Conservation (phyloP, 2,113 vertebrate genomes). For the Romanogobio albipinnatus region DNA sequence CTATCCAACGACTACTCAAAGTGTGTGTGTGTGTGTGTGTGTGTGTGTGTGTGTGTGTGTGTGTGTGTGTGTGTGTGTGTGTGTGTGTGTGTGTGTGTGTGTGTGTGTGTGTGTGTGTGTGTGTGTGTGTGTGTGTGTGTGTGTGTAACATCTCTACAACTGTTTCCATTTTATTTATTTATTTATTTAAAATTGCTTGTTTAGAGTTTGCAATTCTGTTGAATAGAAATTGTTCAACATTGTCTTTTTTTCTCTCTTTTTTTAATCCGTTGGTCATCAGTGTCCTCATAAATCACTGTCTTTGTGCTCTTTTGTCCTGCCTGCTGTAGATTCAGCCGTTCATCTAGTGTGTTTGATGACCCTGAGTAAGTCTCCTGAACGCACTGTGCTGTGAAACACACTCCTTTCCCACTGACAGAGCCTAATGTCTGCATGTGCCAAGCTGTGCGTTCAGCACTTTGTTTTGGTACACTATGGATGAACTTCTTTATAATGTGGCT, state of each 20-base stretch:
- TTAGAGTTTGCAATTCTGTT: neutral
- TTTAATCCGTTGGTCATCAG: slow-evolving; percentile 18
- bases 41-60: no score
- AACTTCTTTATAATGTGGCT: neutral
- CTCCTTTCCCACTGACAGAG: neutral
- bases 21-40: no score
- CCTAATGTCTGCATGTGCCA: slow-evolving; percentile 46
- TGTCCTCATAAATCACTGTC: slow-evolving; percentile 33
- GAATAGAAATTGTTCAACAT: neutral
- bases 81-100: no score
- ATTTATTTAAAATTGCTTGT: neutral
- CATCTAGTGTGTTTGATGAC: slow-evolving; percentile 92
- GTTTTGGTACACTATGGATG: neutral
- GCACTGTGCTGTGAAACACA: neutral
- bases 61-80: no score
- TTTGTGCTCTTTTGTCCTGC: slow-evolving; percentile 72
- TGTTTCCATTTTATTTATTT: neutral
- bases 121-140: no score
- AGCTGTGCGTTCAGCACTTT: neutral
- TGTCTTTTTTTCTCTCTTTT: slow-evolving; percentile 17
- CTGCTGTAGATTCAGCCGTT: slow-evolving; percentile 87
- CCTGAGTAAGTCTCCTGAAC: slow-evolving; percentile 86
- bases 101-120: no score
- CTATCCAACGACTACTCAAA: no score
- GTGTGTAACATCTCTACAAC: no score